Base-by-base conservation (phyloP, 37 sponge, comb jelly and placozoan genomes). In the Amphimedon queenslandica region DNA sequence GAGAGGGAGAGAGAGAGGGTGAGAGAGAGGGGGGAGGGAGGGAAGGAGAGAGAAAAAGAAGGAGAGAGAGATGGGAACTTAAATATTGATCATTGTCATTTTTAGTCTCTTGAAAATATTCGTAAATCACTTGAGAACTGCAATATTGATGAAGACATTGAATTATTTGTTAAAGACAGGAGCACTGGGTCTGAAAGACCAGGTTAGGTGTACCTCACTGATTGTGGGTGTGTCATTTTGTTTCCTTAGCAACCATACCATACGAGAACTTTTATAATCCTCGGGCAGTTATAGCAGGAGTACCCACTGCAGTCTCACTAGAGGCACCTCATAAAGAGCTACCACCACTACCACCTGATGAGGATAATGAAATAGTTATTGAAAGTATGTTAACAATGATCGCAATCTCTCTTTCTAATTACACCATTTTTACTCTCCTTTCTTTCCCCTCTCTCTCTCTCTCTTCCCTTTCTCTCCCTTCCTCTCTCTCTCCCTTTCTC, bases 81-180 rank as follows among this genome's bases (percentile, higher is more conserved):
- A 47, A 47, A 47, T 47, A 47, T 8, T 47, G 53, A 47, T 13
- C 53, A 47, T 13, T 47, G 8, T 47, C 13, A 47, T 47, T 47
- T 47, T 18, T 47, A 47, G 53, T 47, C 13, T 47, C 13, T 13
- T 47, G 13, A 47, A 47, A 47, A 47, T 47, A 8, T 47, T 47
- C 8, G 53, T 47, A 18, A 89, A 55, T 27, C 33, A 42, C 84
- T 94, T 34, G 95, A 94, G 66, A 67, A 65, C 13, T 94, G 95
- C 77, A 78, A 90, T 58, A 69, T 89, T 11, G 95, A 94, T 58
- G 80, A 74, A 32, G 95, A 94, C 66, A 94, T 89, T 69, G 88
- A 94, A 29, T 58, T 87, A 65, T 94, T 94, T 87, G 95, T 94
- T 0, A 69, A 55, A 29, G 82, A 82, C 51, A 72, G 63, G 10